A percentile compares a stretch with the other conserved stretches of the same genome.
Evolutionary conservation across 2,888 invertebrate species (phyloP).

Genomic region (Phalera bucephala): DNA sequence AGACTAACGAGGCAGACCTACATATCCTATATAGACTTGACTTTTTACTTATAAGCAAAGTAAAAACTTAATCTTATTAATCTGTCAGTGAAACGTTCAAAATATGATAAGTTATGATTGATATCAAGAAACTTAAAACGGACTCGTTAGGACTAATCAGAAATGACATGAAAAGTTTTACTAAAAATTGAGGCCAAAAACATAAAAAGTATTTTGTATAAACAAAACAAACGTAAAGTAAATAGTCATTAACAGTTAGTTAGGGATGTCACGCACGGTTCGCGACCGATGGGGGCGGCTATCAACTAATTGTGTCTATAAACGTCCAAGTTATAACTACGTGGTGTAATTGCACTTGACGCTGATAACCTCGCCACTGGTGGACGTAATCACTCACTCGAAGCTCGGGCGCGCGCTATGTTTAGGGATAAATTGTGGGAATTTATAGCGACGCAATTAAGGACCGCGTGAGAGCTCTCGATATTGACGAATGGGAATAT

Average conservation of each 20-base stretch:
- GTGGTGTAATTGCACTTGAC: conserved; percentile 28
- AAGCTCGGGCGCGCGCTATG: conserved; percentile 11
- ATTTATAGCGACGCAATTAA: conserved; percentile 18
- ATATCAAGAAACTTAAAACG: no score
- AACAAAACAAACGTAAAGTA: conserved; percentile 12
- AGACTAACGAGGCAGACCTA: no score
- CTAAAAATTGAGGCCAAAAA: no score
- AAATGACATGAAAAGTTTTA: conserved; percentile 4
- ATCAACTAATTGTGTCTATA: conserved; percentile 52
- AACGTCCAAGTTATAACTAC: conserved; percentile 28
- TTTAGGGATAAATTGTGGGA: conserved; percentile 25
- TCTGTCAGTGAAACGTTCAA: no score
- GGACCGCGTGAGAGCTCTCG: conserved; percentile 22
- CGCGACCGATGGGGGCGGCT: conserved; percentile 16
- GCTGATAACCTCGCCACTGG: conserved; percentile 26
- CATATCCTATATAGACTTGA: no score
- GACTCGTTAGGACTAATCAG: no score
- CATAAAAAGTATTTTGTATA: no score
- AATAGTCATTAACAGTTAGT: conserved; percentile 15
- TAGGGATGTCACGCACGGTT: conserved; percentile 20
- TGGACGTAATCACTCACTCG: conserved; percentile 25
- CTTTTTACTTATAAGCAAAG: no score
- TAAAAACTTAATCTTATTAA: no score
- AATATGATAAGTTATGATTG: no score
- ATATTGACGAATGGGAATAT: conserved; percentile 23